Evolutionary conservation across 1,140 invertebrate genomes (phyloP), one percentile per base, ranked within the genome.

Genomic region (Cydia pomonella): DNA sequence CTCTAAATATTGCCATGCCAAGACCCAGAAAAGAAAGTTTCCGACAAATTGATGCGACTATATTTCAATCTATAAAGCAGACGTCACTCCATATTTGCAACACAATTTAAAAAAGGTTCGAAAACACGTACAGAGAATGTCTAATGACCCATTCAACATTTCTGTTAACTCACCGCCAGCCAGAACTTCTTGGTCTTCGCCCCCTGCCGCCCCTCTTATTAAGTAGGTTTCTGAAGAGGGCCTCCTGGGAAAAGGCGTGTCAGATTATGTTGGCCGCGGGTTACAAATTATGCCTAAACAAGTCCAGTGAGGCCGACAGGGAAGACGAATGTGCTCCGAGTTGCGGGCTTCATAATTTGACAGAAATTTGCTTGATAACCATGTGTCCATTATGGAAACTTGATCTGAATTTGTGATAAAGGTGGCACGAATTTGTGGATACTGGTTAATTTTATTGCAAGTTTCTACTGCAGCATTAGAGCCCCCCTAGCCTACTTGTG

Each of bases 91-190:
- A 69, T 33, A 69, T 69, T 69, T 69, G 64, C 64, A 21, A 41
- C 41, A 33, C 64, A 69, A 69, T 69, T 69, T 69, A 76, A 77
- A 76, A 41, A 79, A 73, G 74, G 75, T 78, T 75, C 73, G 62
- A 79, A 82, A 78, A 78, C 77, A 72, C 76, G 74, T 79, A 76
- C 72, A 77, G 62, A 53, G 75, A 69, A 73, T 71, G 78, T 75
- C 76, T 82, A 84, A 84, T 84, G 81, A 84, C 78, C 79, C 81
- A 79, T 84, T 53, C 77, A 71, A 76, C 77, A 76, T 79, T 82
- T 81, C 27, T 81, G 79, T 81, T 79, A 77, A 81, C 78, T 84
- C 82, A 84, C 33, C 25, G 2, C 7, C 13, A 23, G 33, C 75
- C 75, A 73, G 21, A 29, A 25, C 16, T 44, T 1, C n/a, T 25